phyloP scores from a whole-genome alignment of 2,113 vertebrate species.

The Silurus asotus region DNA sequence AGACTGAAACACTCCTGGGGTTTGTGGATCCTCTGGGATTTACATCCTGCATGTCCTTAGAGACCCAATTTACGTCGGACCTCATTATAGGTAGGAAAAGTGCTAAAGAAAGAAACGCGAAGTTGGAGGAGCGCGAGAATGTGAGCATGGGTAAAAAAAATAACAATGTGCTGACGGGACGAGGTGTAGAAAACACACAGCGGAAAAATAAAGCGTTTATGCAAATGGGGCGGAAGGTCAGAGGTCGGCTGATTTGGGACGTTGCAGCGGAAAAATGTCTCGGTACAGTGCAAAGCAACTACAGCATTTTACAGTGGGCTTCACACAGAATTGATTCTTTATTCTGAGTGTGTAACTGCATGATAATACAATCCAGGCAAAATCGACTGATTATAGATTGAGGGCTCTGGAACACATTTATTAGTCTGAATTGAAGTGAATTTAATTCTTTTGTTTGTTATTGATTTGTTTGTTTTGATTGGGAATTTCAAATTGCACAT shows the following conservation, averaged over 20 bases:
- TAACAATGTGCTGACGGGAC: not conserved
- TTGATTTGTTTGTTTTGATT: not conserved
- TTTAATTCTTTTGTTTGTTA: not conserved
- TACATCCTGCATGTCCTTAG: constrained; percentile 10
- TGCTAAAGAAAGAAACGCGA: constrained; percentile 39
- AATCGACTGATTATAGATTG: not conserved
- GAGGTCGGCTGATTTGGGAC: not conserved
- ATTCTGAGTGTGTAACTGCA: not conserved
- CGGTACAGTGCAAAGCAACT: not conserved
- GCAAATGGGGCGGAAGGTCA: not conserved
- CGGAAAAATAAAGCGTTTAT: not conserved
- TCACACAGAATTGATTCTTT: not conserved
- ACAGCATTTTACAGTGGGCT: too few relatives aligned
- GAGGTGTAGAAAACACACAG: not conserved
- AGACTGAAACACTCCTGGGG: constrained; percentile 11
- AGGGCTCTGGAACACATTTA: not conserved
- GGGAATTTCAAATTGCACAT: not conserved
- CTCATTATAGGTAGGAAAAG: constrained; percentile 31
- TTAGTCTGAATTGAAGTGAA: not conserved
- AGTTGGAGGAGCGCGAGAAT: constrained; percentile 13
- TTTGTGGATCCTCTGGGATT: constrained; percentile 26
- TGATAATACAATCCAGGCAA: not conserved
- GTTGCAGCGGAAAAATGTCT: not conserved
- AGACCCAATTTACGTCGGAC: constrained; percentile 44
- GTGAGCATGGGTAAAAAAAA: not conserved